Evolutionary conservation across 2,888 invertebrate species (phyloP), one percentile per base, ranked within the genome.

Genomic region (Diaprepes abbreviatus): DNA sequence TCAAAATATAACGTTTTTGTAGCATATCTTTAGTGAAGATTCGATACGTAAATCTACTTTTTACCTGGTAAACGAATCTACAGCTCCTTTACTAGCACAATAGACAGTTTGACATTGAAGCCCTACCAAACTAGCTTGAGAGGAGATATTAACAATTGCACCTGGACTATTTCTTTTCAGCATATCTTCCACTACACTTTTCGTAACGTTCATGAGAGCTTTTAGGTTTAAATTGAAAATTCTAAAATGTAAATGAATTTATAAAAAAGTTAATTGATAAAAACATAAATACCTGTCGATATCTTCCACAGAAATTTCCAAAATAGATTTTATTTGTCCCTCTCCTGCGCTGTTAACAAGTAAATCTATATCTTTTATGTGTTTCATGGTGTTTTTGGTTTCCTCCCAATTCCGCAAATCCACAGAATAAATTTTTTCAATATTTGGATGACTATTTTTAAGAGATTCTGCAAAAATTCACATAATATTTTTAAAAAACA

Each of bases 331-430:
- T 19, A 92, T 86, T 14, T 86, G 80, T 2, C 91, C 91, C 14
- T 92, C 83, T 0, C 90, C 96, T 3, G 96, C 96, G 87, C 95
- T 96, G 79, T 96, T 96, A 0, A 96, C 94, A 28, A 96, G 82
- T 2, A 93, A 88, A 83, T 96, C 92, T 75, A 95, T 88, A 0
- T 90, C 90, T 21, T 91, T 85, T 36, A 89, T 85, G 72, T 86
- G 85, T 68, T 84, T 73, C 0, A 93, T 78, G 0, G 85, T 87
- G 66, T 85, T 81, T 64, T 89, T 87, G 0, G 94, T 91, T 60
- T 86, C 87, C 1, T 90, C 85, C 94, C 95, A 95, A 78, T 94
- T 86, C 9, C 83, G 83, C 12, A 96, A 80, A 81, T 96, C 48
- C 9, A 48, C 93, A 0, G 91, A 88, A 66, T 87, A 86, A 9